Conservation (phyloP, 2,888 invertebrate species). For the Branchipolynoe longqiensis region DNA sequence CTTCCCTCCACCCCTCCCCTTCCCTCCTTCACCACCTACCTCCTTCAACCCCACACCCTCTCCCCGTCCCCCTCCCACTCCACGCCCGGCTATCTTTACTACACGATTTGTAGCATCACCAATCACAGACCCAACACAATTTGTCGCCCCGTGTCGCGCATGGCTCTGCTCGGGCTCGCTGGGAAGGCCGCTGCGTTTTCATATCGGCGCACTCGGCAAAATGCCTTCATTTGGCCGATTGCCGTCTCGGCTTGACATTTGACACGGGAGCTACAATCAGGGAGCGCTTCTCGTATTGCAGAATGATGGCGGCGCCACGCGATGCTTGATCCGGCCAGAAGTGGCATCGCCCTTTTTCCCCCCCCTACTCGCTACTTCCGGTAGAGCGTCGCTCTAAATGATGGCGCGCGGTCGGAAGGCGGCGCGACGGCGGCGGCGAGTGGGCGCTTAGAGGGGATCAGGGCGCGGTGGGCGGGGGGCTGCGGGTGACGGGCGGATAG, state of each 20-base stretch:
- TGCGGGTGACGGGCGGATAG: neutral
- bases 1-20: too few relatives aligned
- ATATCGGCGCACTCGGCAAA: constrained; percentile 9
- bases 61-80: too few relatives aligned
- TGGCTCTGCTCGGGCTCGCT: neutral
- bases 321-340: neutral
- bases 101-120: neutral
- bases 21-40: too few relatives aligned
- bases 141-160: neutral
- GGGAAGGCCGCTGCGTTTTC: neutral
- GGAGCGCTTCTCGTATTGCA: neutral
- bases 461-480: neutral
- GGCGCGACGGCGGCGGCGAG: too few relatives aligned
- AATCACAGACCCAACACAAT: neutral
- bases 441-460: neutral
- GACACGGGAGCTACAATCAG: constrained; percentile 8
- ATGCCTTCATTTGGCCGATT: constrained; percentile 21
- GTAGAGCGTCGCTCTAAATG: neutral
- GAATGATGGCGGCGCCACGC: neutral
- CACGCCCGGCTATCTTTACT: neutral
- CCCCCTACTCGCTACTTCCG: too few relatives aligned
- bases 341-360: neutral
- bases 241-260: constrained; percentile 3
- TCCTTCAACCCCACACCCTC: too few relatives aligned
- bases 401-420: neutral